Percentiles rank a stretch among this genome's conserved stretches.
These are phyloP conservation scores for Lepisosteus oculatus DNA, from an alignment of 2,113 vertebrate species.

Conservation along the genomic window DNA sequence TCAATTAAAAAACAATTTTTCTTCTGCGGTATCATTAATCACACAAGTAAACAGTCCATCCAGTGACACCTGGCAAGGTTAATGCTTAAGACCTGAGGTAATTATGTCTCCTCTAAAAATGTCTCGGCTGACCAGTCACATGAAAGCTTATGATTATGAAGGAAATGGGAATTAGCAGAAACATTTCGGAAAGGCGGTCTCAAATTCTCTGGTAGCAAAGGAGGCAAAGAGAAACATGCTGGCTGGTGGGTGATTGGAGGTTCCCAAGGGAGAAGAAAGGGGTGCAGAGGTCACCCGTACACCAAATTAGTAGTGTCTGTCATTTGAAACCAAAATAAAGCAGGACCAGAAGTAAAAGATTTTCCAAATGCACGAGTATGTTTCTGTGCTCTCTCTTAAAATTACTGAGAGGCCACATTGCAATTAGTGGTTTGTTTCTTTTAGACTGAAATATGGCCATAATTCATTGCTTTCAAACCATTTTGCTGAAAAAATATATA, in stretches of 20 bases:
- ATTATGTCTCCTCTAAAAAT: constrained; percentile 72
- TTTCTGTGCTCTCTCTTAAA: constrained; percentile 65
- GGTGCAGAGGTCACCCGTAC: constrained; percentile 75
- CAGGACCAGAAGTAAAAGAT: constrained; percentile 77
- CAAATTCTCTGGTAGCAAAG: constrained; percentile 65
- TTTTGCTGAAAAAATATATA: constrained; percentile 70
- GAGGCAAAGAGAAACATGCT: constrained; percentile 54
- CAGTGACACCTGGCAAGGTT: constrained; percentile 87
- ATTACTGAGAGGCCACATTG: constrained; percentile 67
- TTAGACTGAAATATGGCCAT: constrained; percentile 77
- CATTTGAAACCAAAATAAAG: constrained; percentile 89
- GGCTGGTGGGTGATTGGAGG: constrained; percentile 79
- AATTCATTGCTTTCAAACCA: constrained; percentile 73
- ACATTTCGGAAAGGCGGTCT: constrained; percentile 72
- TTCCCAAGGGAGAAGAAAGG: constrained; percentile 59
- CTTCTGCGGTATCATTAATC: constrained; percentile 82
- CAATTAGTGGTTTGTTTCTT: constrained; percentile 79
- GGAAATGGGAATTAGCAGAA: constrained; percentile 95
- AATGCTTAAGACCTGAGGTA: constrained; percentile 81
- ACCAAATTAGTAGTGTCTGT: constrained; percentile 88
- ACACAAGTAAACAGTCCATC: constrained; percentile 78
- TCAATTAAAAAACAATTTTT: constrained; percentile 75
- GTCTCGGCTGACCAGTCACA: constrained; percentile 70
- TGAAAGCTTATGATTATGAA: constrained; percentile 87
- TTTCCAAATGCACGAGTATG: constrained; percentile 63